Evolutionary conservation across 2,113 vertebrate species (phyloP), one percentile per base, ranked within the genome.

Genomic region (Neotoma lepida): DNA sequence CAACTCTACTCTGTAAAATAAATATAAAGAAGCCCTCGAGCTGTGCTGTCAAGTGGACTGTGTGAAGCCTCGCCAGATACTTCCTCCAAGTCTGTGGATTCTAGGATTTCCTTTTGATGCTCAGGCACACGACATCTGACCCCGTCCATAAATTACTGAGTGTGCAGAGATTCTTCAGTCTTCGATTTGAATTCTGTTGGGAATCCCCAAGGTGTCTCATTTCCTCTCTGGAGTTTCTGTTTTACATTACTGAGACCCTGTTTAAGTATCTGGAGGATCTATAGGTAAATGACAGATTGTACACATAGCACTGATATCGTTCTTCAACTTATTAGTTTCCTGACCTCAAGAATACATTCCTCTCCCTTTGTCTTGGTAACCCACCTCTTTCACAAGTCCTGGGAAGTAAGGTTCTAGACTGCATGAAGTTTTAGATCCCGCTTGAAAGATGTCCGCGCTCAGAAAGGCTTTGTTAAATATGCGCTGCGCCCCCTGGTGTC

Each of bases 311-410:
- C 56, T 66, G 68, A 54, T 9, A 9, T 4, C 63, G 24, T 46
- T 70, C 49, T 94, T 88, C 70, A 93, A 13, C 26, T 64, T 90
- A n/a, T 63, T 26, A 51, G 63, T 80, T 74, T 91, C 49, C 90
- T 86, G 41, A 30, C 39, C 61, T 88, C 49, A 80, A 81, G 9
- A 22, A 61, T 92, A 5, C 81, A 91, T 93, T 76, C 22, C 17
- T 39, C 7, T 58, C 35, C n/a, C 10, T 49, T 82, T 54, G 35
- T 44, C 35, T 63, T 70, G 44, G 90, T 89, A 63, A 77, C 18
- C 6, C 35, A 39, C 8, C 3, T 58, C 33, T 71, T 54, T 74
- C 64, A 35, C 61, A 86, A 49, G 73, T 71, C 68, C 88, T 85
- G 49, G 41, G 35, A 90, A 81, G 80, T 22, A 51, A 86, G n/a